These are phyloP conservation scores for Mesopsocus fuscifrons DNA, from an alignment of 2,888 invertebrate genomes.

Conservation along the genomic window DNA sequence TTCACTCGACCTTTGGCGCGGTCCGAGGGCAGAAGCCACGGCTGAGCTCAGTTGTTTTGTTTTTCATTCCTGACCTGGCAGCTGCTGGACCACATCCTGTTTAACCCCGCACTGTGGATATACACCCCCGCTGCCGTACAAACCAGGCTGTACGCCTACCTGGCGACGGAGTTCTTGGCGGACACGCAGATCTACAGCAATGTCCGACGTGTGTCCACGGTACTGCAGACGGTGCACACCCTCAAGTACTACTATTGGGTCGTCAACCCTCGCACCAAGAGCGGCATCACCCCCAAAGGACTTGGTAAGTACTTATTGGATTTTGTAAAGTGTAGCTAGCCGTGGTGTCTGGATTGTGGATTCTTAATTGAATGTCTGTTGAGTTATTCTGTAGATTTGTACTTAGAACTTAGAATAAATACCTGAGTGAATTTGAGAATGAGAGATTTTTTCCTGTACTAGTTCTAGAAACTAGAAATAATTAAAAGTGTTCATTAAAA, in stretches of 20 bases:
- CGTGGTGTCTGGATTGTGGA: conserved; percentile 7
- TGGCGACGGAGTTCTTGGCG: conserved; percentile 96
- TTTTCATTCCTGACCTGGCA: conserved; percentile 84
- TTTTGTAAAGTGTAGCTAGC: not conserved
- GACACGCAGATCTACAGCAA: conserved; percentile 96
- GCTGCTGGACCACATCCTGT: conserved; percentile 96
- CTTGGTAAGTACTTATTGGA: conserved; percentile 43
- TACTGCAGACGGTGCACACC: conserved; percentile 94
- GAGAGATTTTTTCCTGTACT: too few relatives aligned
- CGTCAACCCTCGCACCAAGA: conserved; percentile 83
- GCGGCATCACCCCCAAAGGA: conserved; percentile 89
- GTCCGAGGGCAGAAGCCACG: conserved; percentile 2
- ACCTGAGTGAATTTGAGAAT: too few relatives aligned
- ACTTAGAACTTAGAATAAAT: too few relatives aligned
- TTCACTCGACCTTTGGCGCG: conserved; percentile 9
- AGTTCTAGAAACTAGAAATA: too few relatives aligned
- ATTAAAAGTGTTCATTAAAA: conserved; percentile 9
- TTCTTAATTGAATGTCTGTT: too few relatives aligned
- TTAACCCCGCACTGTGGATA: conserved; percentile 99
- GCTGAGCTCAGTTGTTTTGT: conserved; percentile 45
- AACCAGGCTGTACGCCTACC: conserved; percentile 85
- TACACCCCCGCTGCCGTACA: conserved; percentile 94
- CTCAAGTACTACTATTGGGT: conserved; percentile 99
- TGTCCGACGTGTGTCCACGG: conserved; percentile 89
- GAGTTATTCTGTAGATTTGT: too few relatives aligned